Evolutionary conservation across 1,140 invertebrate species (phyloP), one percentile per base, ranked within the genome.

Genomic region (Pinna nobilis): DNA sequence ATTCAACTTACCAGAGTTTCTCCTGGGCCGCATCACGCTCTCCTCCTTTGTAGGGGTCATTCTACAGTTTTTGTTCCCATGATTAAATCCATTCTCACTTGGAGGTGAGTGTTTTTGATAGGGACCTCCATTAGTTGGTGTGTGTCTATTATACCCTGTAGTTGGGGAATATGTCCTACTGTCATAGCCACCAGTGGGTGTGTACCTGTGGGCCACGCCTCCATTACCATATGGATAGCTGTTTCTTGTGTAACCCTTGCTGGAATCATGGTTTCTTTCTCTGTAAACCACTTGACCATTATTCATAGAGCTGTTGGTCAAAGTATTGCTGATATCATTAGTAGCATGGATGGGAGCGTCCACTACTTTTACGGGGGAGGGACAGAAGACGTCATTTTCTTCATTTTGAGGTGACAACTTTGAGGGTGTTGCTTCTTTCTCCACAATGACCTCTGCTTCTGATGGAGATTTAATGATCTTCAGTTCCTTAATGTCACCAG

Each of bases 391-490:
- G 23, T 76, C 61, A 33, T 76, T 66, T 37, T 83, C 74, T 37
- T 73, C 69, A 32, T 71, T 75, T 51, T 84, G 76, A 60, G 82
- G 80, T 5, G 78, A 77, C 20, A 85, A 61, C 67, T 82, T 82
- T 30, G 79, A 83, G 3, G 84, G 84, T 1, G 82, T 84, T 3
- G 81, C 61, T 20, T 78, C 66, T 25, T 80, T 82, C 2, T 67
- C 65, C 7, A 82, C 39, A 39, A 79, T 90, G 11, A 91, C 90
- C 33, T 87, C 89, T 11, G 71, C 92, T 86, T 89, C 87, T 41
- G 89, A 84, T 55, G 91, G 87, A 41, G 89, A 90, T 3, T 92
- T 91, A 59, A 93, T 91, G 76, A 93, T 92, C 80, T 91, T 90
- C 70, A 93, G 85, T 63, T 91, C 89, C 68, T 89, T 70, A 72